Conservation (phyloP, 2,113 vertebrate genomes). For the Sapayoa aenigma region DNA sequence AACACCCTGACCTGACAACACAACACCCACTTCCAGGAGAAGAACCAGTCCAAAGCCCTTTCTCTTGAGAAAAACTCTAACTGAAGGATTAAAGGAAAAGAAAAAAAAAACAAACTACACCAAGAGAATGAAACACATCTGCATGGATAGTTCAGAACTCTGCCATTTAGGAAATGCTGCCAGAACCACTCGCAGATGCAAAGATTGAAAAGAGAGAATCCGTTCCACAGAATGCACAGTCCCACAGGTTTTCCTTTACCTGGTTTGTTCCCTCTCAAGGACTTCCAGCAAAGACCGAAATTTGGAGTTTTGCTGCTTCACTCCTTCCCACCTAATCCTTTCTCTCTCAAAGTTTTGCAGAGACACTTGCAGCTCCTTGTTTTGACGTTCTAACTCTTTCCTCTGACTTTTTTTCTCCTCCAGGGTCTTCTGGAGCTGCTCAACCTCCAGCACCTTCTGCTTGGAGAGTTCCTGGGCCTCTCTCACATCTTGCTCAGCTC, state of each 20-base stretch:
- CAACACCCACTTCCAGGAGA: no score
- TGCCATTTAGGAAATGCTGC: not conserved
- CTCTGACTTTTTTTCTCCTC: conserved; percentile 4
- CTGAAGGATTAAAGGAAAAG: no score
- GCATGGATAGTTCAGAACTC: not conserved
- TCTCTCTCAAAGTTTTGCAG: not conserved
- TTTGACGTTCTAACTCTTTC: no score
- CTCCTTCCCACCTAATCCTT: no score
- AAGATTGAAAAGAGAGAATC: not conserved
- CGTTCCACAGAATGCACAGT: not conserved
- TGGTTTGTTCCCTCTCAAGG: conserved; percentile 46
- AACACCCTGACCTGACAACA: no score
- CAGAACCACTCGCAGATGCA: not conserved
- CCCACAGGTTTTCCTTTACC: conserved; percentile 25
- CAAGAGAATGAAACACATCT: no score
- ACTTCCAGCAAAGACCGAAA: not conserved
- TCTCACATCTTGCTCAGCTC: conserved; percentile 55
- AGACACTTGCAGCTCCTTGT: not conserved
- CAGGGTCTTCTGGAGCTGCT: not conserved
- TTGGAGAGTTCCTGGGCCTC: conserved; percentile 18
- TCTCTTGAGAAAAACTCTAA: no score
- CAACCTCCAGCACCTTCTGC: conserved; percentile 2
- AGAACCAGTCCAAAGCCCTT: no score
- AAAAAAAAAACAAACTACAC: no score
- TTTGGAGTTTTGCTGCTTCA: not conserved